These are phyloP conservation scores for Drosophila guanche DNA, from an alignment of 1,140 invertebrate species.

Conservation along the genomic window DNA sequence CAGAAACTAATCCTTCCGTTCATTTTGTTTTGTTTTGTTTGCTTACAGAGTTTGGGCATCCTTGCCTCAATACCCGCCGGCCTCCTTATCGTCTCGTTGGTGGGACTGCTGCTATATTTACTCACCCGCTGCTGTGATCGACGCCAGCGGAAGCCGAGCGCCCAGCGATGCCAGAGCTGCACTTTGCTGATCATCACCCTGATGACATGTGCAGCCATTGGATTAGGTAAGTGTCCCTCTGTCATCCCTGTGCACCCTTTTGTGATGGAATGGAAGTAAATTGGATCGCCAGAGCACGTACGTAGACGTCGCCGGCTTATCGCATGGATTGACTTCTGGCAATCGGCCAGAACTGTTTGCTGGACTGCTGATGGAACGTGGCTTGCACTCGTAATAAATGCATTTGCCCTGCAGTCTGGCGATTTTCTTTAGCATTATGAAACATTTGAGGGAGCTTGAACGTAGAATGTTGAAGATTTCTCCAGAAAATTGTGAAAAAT, in stretches of 20 bases:
- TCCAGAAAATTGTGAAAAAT: too few species aligned
- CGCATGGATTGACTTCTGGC: conserved; percentile 62
- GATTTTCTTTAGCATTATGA: too few species aligned
- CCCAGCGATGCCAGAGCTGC: conserved; percentile 90
- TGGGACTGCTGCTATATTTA: conserved; percentile 94
- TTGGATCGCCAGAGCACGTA: conserved; percentile 26
- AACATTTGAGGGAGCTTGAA: too few species aligned
- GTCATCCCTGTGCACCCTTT: conserved; percentile 46
- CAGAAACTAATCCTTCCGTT: background rate
- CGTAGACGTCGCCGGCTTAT: conserved; percentile 14
- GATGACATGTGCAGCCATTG: conserved; percentile 91
- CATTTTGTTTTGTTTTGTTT: background rate
- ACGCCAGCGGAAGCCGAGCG: conserved; percentile 90
- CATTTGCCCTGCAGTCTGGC: too few species aligned
- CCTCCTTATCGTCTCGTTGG: conserved; percentile 93
- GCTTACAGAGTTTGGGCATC: conserved; percentile 92
- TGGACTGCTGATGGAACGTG: too few species aligned
- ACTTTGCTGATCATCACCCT: conserved; percentile 92
- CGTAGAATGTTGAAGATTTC: too few species aligned
- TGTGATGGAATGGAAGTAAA: too few species aligned
- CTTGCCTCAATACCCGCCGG: conserved; percentile 94
- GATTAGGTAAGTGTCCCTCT: conserved; percentile 82
- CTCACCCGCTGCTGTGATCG: conserved; percentile 96
- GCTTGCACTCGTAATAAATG: too few species aligned
- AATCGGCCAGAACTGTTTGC: conserved; percentile 61